Percentiles rank a stretch among this genome's conserved stretches.
Conservation (phyloP, 2,888 invertebrate species). For the Xanthorhoe spadicearia region DNA sequence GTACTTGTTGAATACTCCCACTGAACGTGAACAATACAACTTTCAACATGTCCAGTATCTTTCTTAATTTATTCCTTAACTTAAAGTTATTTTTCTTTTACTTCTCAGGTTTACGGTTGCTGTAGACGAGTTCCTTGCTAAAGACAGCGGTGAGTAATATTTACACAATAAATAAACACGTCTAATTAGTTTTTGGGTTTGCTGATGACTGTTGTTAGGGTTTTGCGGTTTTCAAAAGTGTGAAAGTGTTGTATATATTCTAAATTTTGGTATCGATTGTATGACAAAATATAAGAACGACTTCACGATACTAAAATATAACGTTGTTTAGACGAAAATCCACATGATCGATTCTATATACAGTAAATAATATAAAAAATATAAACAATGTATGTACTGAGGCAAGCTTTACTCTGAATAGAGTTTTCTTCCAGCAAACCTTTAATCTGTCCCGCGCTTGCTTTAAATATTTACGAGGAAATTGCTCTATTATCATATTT, state of each 20-base stretch:
- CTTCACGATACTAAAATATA: background rate
- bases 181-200: slow-evolving; percentile 60
- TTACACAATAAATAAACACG: slow-evolving; percentile 59
- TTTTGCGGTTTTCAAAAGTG: slow-evolving; percentile 16
- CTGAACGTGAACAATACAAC: background rate
- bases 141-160: slow-evolving; percentile 72
- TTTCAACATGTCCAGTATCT: background rate
- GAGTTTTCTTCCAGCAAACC: too few relatives aligned
- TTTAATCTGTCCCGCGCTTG: too few relatives aligned
- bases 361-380: too few relatives aligned
- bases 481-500: too few relatives aligned
- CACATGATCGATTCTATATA: background rate
- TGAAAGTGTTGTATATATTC: background rate
- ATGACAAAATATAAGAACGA: too few relatives aligned
- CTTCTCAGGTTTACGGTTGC: slow-evolving; percentile 75
- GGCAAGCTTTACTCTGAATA: too few relatives aligned
- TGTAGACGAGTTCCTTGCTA: slow-evolving; percentile 72
- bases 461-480: too few relatives aligned
- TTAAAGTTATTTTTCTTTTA: slow-evolving; percentile 48
- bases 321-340: background rate
- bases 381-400: too few relatives aligned
- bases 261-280: background rate
- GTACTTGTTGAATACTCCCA: background rate
- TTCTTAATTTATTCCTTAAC: slow-evolving; percentile 20
- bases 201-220: slow-evolving; percentile 54